A percentile compares a stretch with the other conserved stretches of the same genome.
Evolutionary conservation across 2,113 vertebrate genomes (phyloP).

Genomic region (Chaenogobius annularis): DNA sequence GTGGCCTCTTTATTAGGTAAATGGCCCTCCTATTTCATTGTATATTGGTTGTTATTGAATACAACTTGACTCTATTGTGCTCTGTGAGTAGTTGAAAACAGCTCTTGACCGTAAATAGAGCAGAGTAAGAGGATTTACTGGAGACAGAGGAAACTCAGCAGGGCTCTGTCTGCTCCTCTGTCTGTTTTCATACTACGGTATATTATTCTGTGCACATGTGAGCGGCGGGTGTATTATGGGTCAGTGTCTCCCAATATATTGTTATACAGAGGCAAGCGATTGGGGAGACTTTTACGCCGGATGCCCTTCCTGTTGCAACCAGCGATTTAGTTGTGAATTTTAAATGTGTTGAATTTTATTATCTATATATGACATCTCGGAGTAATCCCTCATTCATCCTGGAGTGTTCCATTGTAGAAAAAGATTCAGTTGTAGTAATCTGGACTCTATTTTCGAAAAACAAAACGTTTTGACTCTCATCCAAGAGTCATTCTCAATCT

Average conservation of each 20-base stretch:
- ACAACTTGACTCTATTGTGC: not conserved
- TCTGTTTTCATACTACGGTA: not conserved
- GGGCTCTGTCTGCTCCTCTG: conserved; percentile 1
- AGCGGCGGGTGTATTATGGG: not conserved
- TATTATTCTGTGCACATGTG: not conserved
- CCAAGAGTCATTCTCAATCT: no score
- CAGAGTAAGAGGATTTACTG: conserved; percentile 20
- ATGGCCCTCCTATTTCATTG: not conserved
- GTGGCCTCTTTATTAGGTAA: not conserved
- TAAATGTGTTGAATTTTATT: no score
- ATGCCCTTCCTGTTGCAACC: not conserved
- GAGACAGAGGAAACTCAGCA: conserved; percentile 6
- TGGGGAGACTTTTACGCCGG: not conserved
- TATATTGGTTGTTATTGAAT: conserved; percentile 1
- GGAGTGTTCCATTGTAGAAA: no score
- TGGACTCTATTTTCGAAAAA: no score
- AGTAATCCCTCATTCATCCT: no score
- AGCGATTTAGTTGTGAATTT: no score
- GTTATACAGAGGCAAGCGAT: not conserved
- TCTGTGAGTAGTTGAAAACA: not conserved
- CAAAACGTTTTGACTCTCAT: no score
- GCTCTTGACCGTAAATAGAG: conserved; percentile 7
- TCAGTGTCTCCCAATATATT: not conserved
- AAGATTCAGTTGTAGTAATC: no score
- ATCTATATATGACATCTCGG: no score